Base-by-base conservation (phyloP, 2,888 invertebrate genomes). In the Scaptomyza cyrtandrae region DNA sequence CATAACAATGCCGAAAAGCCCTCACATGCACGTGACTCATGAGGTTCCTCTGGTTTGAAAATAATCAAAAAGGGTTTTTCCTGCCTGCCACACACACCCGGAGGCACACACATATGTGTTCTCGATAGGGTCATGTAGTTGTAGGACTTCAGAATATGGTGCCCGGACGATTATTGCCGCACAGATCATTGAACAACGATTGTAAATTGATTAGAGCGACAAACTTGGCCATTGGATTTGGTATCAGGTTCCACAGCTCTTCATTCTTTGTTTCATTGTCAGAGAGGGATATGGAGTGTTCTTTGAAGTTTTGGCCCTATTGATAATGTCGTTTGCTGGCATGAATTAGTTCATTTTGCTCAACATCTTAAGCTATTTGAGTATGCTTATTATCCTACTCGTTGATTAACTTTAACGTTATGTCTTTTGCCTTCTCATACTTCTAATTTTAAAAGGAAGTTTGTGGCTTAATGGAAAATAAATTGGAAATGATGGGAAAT, bases 111-210 rank as follows among this genome's bases (percentile, higher is more conserved):
- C 33, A 33, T 10, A 7, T 35, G 16, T 35, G 13, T 50, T 6
- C 19, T 19, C 35, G 16, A 4, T 14, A 11, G 14, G 63, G 54
- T 48, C 35, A 27, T 62, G 62, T 60, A 55, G 56, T 72, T 80
- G 67, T 68, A 58, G 79, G 85, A 59, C 85, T 80, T 80, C 76
- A 41, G 63, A 63, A 64, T 55, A 68, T 52, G 76, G 75, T 79
- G 66, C 57, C 76, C 60, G 71, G 78, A 78, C 80, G 81, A 80
- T 83, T 80, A 80, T 80, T 80, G 80, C 84, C 45, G 67, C 63
- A 68, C 80, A 73, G 80, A 78, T 82, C 80, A 80, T 81, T 80
- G 80, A 66, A 82, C 85, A 82, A 76, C 79, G 82, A 85, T 85
- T 81, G 80, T 58, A 70, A 76, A 79, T 82, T 80, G 82, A 80